Evolutionary conservation across 2,888 invertebrate species (phyloP), one percentile per base, ranked within the genome.

Genomic region (Zhengitettix transpicula): DNA sequence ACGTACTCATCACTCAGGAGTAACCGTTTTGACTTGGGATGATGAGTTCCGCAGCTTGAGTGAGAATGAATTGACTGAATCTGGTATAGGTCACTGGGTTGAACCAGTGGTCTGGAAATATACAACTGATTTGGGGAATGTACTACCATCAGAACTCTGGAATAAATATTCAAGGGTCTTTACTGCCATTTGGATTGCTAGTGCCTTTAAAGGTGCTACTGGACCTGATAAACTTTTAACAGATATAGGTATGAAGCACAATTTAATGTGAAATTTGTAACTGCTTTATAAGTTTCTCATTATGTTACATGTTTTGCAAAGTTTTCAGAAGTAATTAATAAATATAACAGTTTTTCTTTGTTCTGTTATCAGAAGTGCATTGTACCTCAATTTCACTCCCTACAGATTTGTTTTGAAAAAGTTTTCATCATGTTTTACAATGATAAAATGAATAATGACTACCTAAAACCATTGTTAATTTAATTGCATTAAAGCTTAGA

Each of bases 191-290:
- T 91, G 91, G 89, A 77, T 86, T 53, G 90, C 89, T 0, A 84
- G 88, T 61, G 90, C 92, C 0, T 93, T 84, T 68, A 93, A 92
- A 76, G 93, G 91, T 12, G 84, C 84, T 0, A 82, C 82, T 55
- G 80, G 79, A 1, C 69, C 69, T 0, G 72, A 71, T 8, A 61
- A 77, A 59, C 75, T 76, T 17, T 69, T 81, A 1, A 81, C 83
- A 0, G 74, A 81, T 61, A 71, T 82, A 3, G 64, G 67, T 67
- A 58, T 62, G 66, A 65, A 56, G 10, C 42, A 40, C 47, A 47
- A n/a, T 47, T n/a, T 47, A 28, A 7, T 28, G 28, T 28, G 7
- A 28, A 28, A 28, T 28, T 28, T 28, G 28, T 28, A 28, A 28
- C 28, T 7, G 7, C 7, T 28, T 28, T 5, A 28, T 28, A 28